A percentile compares a stretch with the other conserved stretches of the same genome.
Evolutionary conservation across 2,888 invertebrate species (phyloP).

Genomic region (Drosophila atripex): DNA sequence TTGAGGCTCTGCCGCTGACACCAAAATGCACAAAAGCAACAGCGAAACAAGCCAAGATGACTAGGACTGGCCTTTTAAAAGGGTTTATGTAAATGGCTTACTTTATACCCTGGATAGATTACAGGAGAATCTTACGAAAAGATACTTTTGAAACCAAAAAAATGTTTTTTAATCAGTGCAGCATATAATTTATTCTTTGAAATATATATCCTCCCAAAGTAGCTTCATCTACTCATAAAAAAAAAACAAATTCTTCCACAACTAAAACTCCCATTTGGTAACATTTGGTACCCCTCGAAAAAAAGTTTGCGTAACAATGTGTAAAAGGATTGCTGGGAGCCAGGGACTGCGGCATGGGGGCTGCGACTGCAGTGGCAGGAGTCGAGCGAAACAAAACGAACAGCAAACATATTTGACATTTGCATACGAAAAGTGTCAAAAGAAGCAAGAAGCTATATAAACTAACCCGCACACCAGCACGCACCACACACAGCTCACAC

Average conservation of each 20-base stretch:
- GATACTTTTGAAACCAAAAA: too few species aligned
- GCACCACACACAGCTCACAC: conserved; percentile 18
- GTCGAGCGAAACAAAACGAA: conserved; percentile 45
- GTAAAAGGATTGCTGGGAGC: conserved; percentile 41
- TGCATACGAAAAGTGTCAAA: conserved; percentile 75
- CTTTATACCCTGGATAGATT: conserved; percentile 22
- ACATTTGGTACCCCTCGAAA: conserved; percentile 4
- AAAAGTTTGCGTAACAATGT: conserved; percentile 72
- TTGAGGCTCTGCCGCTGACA: conserved; percentile 69
- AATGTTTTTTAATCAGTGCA: too few species aligned
- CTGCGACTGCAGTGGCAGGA: conserved; percentile 23
- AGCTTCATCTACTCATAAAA: neutral
- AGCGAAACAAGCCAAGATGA: conserved; percentile 10
- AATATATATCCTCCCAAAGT: too few species aligned
- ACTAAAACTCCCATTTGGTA: conserved; percentile 6
- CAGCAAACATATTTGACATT: conserved; percentile 74
- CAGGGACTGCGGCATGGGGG: conserved; percentile 7
- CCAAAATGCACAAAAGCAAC: conserved; percentile 64
- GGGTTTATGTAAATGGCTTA: conserved; percentile 3
- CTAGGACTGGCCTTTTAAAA: neutral
- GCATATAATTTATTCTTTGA: too few species aligned
- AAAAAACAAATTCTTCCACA: neutral
- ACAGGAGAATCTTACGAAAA: neutral
- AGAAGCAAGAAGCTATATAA: conserved; percentile 47
- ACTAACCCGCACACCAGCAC: conserved; percentile 30